Evolutionary conservation across 1,140 invertebrate genomes (phyloP), one percentile per base, ranked within the genome.

Genomic region (Drosophila asahinai): DNA sequence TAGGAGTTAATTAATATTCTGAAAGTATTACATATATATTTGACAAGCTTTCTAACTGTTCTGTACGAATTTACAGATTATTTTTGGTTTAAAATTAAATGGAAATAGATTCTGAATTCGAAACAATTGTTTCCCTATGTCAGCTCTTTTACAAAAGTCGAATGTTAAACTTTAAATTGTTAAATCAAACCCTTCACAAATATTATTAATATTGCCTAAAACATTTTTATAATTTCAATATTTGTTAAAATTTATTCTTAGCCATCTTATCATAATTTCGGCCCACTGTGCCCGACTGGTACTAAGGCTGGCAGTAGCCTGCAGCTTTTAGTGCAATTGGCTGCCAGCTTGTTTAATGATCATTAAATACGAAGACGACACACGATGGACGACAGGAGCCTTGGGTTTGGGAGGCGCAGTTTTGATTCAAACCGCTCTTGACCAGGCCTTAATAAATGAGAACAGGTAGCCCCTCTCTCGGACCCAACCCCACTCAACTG

Each of bases 361-460:
- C 84, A 90, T 89, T 89, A 87, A 90, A 84, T 77, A 77, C 83
- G 81, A 87, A 87, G 84, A 87, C 81, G 84, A 87, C 84, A 87
- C 73, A 89, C 81, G 75, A 67, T 58, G 71, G 59, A 72, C 64
- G 47, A 52, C 42, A 49, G 70, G 47, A 74, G 57, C 68, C 70
- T 72, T 30, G 66, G 66, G 33, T 68, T 30, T 55, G 52, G 45
- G 27, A 58, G 61, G 80, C 74, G 67, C 72, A 73, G 67, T 76
- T 87, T 87, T 87, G 84, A 87, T 89, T 89, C 84, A 89, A 90
- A 89, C 86, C 81, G 66, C 86, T 87, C 86, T 84, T 89, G 84
- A 87, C 84, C 84, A 84, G 86, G 86, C 78, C 86, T 73, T 89
- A 89, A 90, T 89, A 89, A 89, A 89, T 86, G 86, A 89, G 81